These are phyloP conservation scores for Rostratula benghalensis DNA, from an alignment of 2,113 vertebrate species.

Conservation along the genomic window DNA sequence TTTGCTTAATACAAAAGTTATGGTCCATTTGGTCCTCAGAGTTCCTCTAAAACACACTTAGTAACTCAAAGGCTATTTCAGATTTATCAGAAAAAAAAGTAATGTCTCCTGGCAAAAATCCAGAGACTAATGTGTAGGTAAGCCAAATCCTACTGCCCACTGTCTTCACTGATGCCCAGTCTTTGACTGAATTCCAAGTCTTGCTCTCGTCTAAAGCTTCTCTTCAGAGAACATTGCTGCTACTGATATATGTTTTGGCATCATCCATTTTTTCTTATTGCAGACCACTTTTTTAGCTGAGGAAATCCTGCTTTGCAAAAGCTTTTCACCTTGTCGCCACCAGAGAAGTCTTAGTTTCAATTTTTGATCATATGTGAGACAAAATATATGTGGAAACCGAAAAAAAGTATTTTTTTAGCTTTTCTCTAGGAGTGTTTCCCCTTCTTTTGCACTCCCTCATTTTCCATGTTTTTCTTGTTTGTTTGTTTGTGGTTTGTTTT, in stretches of 20 bases:
- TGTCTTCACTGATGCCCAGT: background rate
- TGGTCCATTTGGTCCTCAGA: background rate
- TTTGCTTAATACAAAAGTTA: background rate
- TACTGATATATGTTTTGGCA: background rate
- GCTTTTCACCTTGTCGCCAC: background rate
- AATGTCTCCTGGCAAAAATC: background rate
- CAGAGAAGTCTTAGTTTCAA: background rate
- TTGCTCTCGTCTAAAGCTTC: background rate
- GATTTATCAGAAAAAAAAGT: background rate
- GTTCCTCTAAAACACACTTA: background rate
- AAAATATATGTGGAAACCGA: background rate
- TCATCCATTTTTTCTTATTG: background rate
- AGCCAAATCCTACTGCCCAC: background rate
- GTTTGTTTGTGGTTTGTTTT: background rate
- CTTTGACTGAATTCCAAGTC: background rate
- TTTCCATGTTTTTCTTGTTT: background rate
- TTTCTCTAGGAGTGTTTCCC: background rate
- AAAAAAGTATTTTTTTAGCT: background rate
- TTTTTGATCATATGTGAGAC: background rate
- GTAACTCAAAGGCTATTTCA: background rate
- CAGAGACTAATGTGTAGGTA: fast-evolving
- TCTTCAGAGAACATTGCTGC: background rate
- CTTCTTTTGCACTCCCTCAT: background rate
- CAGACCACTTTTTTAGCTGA: background rate
- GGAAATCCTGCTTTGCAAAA: background rate